Evolutionary conservation across 2,888 invertebrate genomes (phyloP).

Genomic region (Cyaniris semiargus): DNA sequence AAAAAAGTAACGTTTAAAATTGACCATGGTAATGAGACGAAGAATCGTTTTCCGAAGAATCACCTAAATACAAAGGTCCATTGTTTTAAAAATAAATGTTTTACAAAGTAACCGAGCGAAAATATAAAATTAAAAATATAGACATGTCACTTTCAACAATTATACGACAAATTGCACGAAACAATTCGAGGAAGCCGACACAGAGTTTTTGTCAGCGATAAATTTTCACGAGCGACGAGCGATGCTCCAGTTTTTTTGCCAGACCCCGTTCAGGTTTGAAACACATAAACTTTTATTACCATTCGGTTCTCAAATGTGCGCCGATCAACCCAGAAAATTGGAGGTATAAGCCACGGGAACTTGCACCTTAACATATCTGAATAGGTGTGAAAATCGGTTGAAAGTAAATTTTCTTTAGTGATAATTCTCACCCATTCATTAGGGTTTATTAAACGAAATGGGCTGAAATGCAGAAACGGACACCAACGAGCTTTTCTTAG

Average conservation of each 20-base stretch:
- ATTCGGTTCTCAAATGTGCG: conserved; percentile 43
- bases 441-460: conserved; percentile 37
- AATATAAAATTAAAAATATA: conserved; percentile 16
- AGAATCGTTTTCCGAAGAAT: too few relatives aligned
- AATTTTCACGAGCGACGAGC: conserved; percentile 63
- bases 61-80: too few relatives aligned
- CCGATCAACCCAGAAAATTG: conserved; percentile 30
- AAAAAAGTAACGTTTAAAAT: too few relatives aligned
- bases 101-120: neutral
- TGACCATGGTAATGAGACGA: too few relatives aligned
- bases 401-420: neutral
- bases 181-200: conserved; percentile 52
- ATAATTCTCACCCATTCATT: conserved; percentile 32
- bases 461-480: conserved; percentile 29
- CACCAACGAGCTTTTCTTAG: conserved; percentile 24
- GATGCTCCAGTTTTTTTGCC: conserved; percentile 65
- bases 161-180: conserved; percentile 54
- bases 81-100: too few relatives aligned
- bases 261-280: conserved; percentile 50
- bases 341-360: neutral
- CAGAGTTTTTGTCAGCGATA: conserved; percentile 58
- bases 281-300: conserved; percentile 61
- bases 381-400: neutral
- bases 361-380: neutral
- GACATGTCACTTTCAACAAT: conserved; percentile 28